These are phyloP conservation scores for Hofmannophila pseudospretella DNA, from an alignment of 2,888 invertebrate genomes.

Conservation along the genomic window DNA sequence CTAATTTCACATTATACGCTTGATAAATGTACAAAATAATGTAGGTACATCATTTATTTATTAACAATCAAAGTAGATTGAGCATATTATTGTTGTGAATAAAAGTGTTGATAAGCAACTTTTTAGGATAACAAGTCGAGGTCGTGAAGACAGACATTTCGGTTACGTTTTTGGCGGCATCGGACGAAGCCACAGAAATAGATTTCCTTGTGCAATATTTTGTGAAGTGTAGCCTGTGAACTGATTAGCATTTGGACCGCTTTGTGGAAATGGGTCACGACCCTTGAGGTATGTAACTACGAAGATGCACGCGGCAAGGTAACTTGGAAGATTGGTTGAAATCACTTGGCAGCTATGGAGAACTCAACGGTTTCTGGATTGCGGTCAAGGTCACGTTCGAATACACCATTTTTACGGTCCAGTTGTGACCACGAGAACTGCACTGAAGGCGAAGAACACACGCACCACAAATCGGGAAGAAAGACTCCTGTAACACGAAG, in stretches of 20 bases:
- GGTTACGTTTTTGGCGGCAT: conserved; percentile 71
- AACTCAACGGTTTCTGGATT: conserved; percentile 71
- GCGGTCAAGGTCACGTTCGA: conserved; percentile 83
- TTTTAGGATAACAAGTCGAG: neutral
- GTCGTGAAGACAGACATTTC: conserved; percentile 28
- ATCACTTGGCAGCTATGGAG: conserved; percentile 47
- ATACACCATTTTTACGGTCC: conserved; percentile 81
- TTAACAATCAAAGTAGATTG: conserved; percentile 19
- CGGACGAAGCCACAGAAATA: conserved; percentile 68
- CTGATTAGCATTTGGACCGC: conserved; percentile 36
- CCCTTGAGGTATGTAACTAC: conserved; percentile 19
- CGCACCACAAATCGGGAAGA: conserved; percentile 67
- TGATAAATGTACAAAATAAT: conserved; percentile 31
- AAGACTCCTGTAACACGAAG: conserved; percentile 67
- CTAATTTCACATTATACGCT: conserved; percentile 32
- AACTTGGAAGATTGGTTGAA: conserved; percentile 14
- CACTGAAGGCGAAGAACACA: conserved; percentile 70
- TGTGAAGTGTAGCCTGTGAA: conserved; percentile 32
- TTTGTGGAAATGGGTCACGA: conserved; percentile 33
- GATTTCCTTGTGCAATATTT: conserved; percentile 70
- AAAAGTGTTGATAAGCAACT: neutral
- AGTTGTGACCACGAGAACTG: conserved; percentile 78
- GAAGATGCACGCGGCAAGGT: conserved; percentile 34
- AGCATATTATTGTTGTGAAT: conserved; percentile 3
- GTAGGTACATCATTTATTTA: conserved; percentile 24